Percentiles rank a stretch among this genome's conserved stretches.
Evolutionary conservation across 2,888 invertebrate species (phyloP).

Genomic region (Pollenia griseotomentosa): DNA sequence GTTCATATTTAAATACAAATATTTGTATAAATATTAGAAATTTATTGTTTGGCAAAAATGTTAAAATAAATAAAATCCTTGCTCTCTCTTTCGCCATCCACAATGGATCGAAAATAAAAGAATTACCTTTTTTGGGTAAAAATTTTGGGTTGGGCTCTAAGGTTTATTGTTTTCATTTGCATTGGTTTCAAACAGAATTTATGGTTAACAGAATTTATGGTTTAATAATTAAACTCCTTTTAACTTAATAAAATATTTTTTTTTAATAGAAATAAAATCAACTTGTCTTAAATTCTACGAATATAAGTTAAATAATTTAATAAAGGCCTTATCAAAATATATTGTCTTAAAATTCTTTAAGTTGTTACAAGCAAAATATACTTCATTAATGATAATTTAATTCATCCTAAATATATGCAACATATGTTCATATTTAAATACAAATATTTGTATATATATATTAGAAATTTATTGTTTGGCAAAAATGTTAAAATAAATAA

Average conservation of each 20-base stretch:
- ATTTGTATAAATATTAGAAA: background rate
- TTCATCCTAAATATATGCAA: background rate
- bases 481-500: background rate
- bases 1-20: background rate
- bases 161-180: background rate
- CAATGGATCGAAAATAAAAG: background rate
- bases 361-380: background rate
- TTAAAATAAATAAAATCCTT: background rate
- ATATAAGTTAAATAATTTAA: too few species aligned
- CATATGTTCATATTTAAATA: background rate
- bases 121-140: background rate
- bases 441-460: background rate
- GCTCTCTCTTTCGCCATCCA: background rate
- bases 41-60: background rate
- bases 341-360: background rate
- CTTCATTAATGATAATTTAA: background rate
- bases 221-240: too few species aligned
- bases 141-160: background rate
- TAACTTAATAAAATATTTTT: too few species aligned
- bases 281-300: too few species aligned
- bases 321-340: too few species aligned
- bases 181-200: background rate
- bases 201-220: too few species aligned
- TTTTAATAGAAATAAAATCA: too few species aligned
- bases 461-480: background rate